Conservation (phyloP, 2,113 vertebrate genomes). For the Xyrauchen texanus region DNA sequence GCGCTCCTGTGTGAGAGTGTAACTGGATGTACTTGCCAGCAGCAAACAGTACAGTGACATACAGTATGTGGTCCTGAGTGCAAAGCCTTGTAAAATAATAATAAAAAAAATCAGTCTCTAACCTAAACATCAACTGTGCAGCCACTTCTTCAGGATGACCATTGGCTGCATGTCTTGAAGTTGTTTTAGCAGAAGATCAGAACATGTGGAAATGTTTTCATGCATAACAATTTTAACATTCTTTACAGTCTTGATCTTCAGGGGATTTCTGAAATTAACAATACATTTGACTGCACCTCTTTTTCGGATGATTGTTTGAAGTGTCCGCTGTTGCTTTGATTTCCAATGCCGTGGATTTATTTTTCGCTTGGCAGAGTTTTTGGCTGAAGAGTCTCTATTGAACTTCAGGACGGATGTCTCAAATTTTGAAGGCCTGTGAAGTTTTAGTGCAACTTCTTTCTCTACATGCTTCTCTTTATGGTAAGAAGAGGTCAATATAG, state of each 20-base stretch:
- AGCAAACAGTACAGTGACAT: constrained; percentile 66
- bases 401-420: constrained; percentile 93
- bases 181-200: constrained; percentile 87
- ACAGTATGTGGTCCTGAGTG: constrained; percentile 83
- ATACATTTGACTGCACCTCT: constrained; percentile 75
- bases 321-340: constrained; percentile 68
- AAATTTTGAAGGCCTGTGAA: constrained; percentile 91
- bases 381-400: constrained; percentile 79
- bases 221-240: constrained; percentile 96
- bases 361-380: constrained; percentile 85
- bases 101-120: constrained; percentile 61
- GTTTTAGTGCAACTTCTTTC: constrained; percentile 80
- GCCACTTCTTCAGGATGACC: constrained; percentile 85
- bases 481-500: constrained; percentile 73
- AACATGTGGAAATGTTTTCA: constrained; percentile 85
- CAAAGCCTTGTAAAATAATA: constrained; percentile 69
- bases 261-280: constrained; percentile 88
- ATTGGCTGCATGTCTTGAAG: constrained; percentile 96
- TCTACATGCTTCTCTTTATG: constrained; percentile 80
- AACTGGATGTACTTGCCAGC: constrained; percentile 74
- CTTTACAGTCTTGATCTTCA: constrained; percentile 82
- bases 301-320: constrained; percentile 57
- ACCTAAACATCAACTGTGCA: constrained; percentile 68
- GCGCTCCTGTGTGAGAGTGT: constrained; percentile 32
- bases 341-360: constrained; percentile 56